Conservation (phyloP, 2,797 vertebrate species). For the Malurus leucopterus region DNA sequence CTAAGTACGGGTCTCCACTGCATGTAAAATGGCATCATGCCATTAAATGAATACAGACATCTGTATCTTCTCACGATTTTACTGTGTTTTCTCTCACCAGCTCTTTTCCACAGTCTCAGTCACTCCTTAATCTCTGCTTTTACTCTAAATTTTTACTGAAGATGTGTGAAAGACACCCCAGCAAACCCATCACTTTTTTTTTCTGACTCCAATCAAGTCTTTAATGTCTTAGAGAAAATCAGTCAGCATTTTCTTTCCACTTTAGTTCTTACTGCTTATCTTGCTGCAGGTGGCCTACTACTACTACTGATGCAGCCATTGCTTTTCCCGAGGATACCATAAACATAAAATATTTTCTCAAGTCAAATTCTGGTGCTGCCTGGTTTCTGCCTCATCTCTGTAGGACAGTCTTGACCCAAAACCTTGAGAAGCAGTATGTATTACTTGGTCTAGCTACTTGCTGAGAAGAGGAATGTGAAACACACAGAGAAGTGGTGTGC, state of each 20-base stretch:
- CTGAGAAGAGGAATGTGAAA: background rate
- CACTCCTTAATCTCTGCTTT: background rate
- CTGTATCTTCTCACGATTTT: background rate
- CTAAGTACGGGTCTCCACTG: background rate
- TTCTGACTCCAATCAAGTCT: background rate
- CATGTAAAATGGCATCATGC: background rate
- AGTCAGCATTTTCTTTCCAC: slow-evolving; percentile 12
- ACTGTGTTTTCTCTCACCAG: background rate
- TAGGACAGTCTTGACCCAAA: background rate
- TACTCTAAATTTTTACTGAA: slow-evolving; percentile 6
- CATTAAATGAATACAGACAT: background rate
- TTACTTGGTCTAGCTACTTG: background rate
- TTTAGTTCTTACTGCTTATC: slow-evolving; percentile 3
- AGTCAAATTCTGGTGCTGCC: background rate
- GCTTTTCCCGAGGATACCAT: background rate
- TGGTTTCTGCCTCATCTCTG: background rate
- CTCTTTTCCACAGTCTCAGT: background rate
- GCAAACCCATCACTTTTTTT: background rate
- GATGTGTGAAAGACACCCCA: background rate
- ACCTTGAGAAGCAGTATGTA: background rate
- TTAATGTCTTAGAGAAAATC: slow-evolving; percentile 9
- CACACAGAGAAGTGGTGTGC: background rate
- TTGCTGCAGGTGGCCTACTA: slow-evolving; percentile 12
- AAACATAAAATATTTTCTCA: background rate
- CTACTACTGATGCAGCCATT: background rate